Base-by-base conservation (phyloP, 2,113 vertebrate species). In the Hemibagrus wyckioides region DNA sequence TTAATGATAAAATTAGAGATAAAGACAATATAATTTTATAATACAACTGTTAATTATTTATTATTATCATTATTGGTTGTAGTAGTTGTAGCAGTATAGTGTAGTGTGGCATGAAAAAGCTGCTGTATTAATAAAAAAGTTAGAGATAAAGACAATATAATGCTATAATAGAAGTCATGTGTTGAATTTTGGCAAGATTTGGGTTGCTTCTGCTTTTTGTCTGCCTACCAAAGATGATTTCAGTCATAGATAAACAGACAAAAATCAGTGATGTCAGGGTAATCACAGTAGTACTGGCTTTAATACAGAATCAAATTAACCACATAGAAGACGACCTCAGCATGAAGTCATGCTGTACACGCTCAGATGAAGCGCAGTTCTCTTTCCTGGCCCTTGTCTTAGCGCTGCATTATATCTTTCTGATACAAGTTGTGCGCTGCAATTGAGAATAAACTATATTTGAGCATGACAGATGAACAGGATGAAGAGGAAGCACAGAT, bases 361-460 rank as follows among this genome's bases (percentile, higher is more conserved):
- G 41, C 81, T 75, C 80, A 71, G 89, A 93, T 89, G 83, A 89
- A 92, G 57, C 89, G 63, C 90, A 92, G 90, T 61, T 84, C 63
- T 77, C 82, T 65, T 89, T 82, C 80, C 88, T 92, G 89, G 84
- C 36, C 84, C 90, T 85, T 89, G 69, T 92, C 90, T 86, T 57
- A 19, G 52, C 82, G 65, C n/a, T 81, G 82, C 69, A n/a, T 88
- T 88, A 85, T 77, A 88, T 76, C n/a, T 59, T 77, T 80, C 85
- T 82, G 57, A 80, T 71, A n/a, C 71, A 76, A 87, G 48, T 81
- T 89, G 90, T 79, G 25, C 4, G 28, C n/a, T 87, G 61, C 41
- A 57, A 80, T 89, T 84, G 56, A 76, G 30, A 39, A 36, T 36
- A 36, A 36, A 21, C 0, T 57, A 33, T 30, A 57, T 57, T 48